Conservation (phyloP, 2,113 vertebrate species). For the Ptilonorhynchus violaceus region DNA sequence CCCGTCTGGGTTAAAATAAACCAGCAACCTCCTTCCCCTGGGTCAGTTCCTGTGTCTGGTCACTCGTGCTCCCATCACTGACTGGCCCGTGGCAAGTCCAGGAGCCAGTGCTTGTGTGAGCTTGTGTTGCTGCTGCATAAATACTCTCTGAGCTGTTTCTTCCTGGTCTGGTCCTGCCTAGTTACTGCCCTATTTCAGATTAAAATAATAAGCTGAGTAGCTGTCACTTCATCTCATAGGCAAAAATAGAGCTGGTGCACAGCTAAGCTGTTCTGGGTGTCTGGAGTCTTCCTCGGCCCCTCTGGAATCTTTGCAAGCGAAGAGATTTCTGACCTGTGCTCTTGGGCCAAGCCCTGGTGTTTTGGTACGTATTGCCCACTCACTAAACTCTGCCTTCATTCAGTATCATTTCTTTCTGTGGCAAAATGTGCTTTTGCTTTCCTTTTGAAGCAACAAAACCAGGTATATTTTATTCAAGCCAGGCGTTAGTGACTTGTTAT, state of each 20-base stretch:
- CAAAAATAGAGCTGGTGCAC: neutral
- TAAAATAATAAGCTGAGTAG: neutral
- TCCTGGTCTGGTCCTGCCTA: neutral
- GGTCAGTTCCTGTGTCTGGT: neutral
- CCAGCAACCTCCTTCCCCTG: neutral
- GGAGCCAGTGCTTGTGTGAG: neutral
- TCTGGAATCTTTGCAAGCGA: neutral
- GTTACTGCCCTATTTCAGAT: neutral
- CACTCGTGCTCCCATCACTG: fast-evolving
- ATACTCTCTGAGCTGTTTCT: neutral
- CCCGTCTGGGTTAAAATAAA: neutral
- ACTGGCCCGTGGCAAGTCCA: fast-evolving
- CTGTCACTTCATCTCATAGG: neutral
- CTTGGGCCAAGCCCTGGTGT: neutral
- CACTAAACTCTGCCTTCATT: neutral
- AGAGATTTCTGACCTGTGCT: neutral
- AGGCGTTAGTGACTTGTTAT: neutral
- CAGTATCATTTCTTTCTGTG: neutral
- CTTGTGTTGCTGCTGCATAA: neutral
- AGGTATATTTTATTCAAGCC: neutral
- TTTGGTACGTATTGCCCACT: neutral
- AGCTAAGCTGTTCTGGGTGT: neutral
- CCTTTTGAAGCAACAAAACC: fast-evolving
- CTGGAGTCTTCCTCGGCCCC: neutral
- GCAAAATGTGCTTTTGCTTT: neutral